phyloP scores from a whole-genome alignment of 2,888 invertebrate species.

The Lasioglossum marginatum region DNA sequence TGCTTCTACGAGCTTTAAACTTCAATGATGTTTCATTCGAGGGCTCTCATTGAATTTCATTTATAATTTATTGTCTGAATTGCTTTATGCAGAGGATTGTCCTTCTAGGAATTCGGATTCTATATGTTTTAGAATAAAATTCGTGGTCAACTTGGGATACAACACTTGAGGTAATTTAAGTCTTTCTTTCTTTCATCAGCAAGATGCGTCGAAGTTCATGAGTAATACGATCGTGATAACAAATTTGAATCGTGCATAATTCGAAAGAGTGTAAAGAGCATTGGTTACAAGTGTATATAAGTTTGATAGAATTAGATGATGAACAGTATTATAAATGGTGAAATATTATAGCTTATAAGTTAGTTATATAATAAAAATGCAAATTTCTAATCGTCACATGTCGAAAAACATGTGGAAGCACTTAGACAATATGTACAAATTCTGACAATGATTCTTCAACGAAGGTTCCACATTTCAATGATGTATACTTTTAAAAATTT shows the following conservation, averaged over 20 bases:
- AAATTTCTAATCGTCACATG: slow-evolving; percentile 57
- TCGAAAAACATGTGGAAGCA: slow-evolving; percentile 54
- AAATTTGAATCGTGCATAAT: slow-evolving; percentile 41
- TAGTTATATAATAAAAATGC: slow-evolving; percentile 60
- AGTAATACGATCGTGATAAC: slow-evolving; percentile 42
- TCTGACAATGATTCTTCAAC: slow-evolving; percentile 33
- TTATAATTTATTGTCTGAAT: slow-evolving; percentile 82
- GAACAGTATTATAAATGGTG: slow-evolving; percentile 57
- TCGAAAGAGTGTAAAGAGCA: slow-evolving; percentile 44
- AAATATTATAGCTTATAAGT: slow-evolving; percentile 53
- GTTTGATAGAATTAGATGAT: slow-evolving; percentile 52
- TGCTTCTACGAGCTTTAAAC: slow-evolving; percentile 69
- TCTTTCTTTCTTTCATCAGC: slow-evolving; percentile 33
- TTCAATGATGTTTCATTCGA: slow-evolving; percentile 63
- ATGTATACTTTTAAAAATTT: slow-evolving; percentile 43
- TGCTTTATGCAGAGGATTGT: slow-evolving; percentile 81
- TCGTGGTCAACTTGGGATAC: slow-evolving; percentile 51
- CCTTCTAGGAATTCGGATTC: slow-evolving; percentile 72
- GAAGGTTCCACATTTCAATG: slow-evolving; percentile 24
- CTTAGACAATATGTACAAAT: slow-evolving; percentile 45
- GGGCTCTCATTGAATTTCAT: slow-evolving; percentile 70
- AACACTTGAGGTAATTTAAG: slow-evolving; percentile 59
- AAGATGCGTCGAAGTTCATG: slow-evolving; percentile 32
- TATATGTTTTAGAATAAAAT: slow-evolving; percentile 61
- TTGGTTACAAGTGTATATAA: slow-evolving; percentile 50